Percentiles rank a stretch among this genome's conserved stretches.
Conservation (phyloP, 2,888 invertebrate genomes). For the Latrodectus elegans region DNA sequence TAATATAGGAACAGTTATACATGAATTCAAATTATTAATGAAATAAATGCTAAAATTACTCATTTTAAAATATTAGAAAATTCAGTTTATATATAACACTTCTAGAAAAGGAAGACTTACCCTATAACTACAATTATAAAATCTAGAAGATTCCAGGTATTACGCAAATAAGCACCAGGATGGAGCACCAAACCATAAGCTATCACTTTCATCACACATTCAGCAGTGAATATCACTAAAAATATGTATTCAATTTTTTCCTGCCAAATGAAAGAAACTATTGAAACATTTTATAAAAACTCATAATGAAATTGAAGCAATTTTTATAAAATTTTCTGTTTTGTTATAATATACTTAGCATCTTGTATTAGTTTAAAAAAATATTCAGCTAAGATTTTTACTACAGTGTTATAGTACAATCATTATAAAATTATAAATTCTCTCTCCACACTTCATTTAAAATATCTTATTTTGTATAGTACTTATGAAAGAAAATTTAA, state of each 20-base stretch:
- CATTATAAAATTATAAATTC: background rate
- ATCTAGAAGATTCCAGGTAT: conserved; percentile 94
- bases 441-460: background rate
- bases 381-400: background rate
- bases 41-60: no score
- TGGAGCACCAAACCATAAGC: conserved; percentile 99
- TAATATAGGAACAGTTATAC: no score
- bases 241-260: conserved; percentile 99
- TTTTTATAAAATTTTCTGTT: background rate
- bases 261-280: conserved; percentile 78
- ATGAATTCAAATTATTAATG: no score
- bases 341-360: no score
- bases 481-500: no score
- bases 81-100: no score
- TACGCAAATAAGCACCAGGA: conserved; percentile 96
- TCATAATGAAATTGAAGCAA: background rate
- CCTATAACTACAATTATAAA: conserved; percentile 97
- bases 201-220: conserved; percentile 99
- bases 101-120: conserved; percentile 79
- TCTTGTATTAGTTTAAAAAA: background rate
- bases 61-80: no score
- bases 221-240: conserved; percentile 98
- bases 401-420: background rate
- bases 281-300: no score
- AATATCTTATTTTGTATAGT: no score